Percentiles rank a stretch among this genome's conserved stretches.
These are phyloP conservation scores for Aspiorhynchus laticeps DNA, from an alignment of 2,113 vertebrate genomes.

Conservation along the genomic window DNA sequence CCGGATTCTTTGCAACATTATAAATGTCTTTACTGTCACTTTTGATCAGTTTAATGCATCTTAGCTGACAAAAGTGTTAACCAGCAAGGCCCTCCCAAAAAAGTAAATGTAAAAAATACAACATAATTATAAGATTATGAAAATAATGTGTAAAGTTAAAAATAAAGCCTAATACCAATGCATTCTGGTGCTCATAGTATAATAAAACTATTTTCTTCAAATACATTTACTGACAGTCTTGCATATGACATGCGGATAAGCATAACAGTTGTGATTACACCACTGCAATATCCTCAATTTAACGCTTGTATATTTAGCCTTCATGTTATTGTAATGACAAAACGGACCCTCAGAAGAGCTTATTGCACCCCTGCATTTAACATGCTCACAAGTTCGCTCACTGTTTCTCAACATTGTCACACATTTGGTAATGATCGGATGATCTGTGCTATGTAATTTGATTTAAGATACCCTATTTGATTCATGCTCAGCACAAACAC, in stretches of 20 bases:
- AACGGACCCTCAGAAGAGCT: neutral
- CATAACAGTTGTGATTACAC: neutral
- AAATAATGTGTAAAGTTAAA: too few species aligned
- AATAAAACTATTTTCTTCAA: neutral
- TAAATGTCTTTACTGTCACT: too few species aligned
- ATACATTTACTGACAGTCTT: neutral
- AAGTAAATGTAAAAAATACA: too few species aligned
- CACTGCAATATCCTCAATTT: neutral
- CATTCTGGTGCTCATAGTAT: too few species aligned
- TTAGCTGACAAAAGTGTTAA: too few species aligned
- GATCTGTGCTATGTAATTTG: slow-evolving; percentile 10
- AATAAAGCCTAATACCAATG: too few species aligned
- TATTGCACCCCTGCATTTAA: neutral
- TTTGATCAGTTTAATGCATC: too few species aligned
- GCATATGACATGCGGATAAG: neutral
- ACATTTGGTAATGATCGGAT: neutral
- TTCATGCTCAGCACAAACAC: neutral
- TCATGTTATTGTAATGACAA: neutral
- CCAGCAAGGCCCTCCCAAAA: too few species aligned
- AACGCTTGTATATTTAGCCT: neutral
- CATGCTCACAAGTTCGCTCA: neutral
- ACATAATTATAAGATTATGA: too few species aligned
- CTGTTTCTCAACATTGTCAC: neutral
- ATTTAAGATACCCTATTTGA: slow-evolving; percentile 18
- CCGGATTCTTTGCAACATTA: too few species aligned